Evolutionary conservation across 1,140 invertebrate species (phyloP), one percentile per base, ranked within the genome.

Genomic region (Philaenus spumarius): DNA sequence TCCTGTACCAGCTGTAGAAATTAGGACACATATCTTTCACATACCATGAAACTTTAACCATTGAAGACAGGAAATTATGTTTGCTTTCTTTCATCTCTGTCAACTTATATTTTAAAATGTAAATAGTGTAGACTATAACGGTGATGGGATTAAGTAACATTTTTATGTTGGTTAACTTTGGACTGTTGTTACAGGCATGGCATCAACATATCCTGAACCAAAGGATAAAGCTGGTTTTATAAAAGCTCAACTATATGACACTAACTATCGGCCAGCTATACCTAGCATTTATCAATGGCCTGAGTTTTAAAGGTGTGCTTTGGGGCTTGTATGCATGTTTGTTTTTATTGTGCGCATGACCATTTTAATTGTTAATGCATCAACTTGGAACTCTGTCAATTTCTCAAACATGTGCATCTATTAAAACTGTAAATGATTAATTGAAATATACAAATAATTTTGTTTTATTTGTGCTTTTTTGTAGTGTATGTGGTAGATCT

Each of bases 181-280:
- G n/a, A 20, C 40, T 42, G 40, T 15, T 42, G 40, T 46, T 58
- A 17, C 71, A 90, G 89, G 79, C 24, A 74, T 86, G 45, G 89
- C 90, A 45, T 82, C 84, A 2, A 79, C 90, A 7, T 80, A 81
- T 67, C 91, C 90, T 2, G 79, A 92, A 74, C 90, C 90, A 7
- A 65, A 79, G 42, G 78, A 91, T 70, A 87, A 83, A 68, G 74
- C 81, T 65, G 79, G 76, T 58, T 94, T 90, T 67, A 83, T 93
- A 61, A 84, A 83, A 71, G 82, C 85, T 11, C 89, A 93, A 71
- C 82, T 88, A 72, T 94, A 93, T 71, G 82, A 90, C 70, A 80
- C 81, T 53, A 74, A 73, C 43, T 93, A 93, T 71, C 19, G 23
- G 26, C 37, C 58, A 6, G 56, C 58, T 17, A 14, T 65, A 14